Percentiles rank a stretch among this genome's conserved stretches.
Evolutionary conservation across 1,140 invertebrate species (phyloP).

Genomic region (Leptopilina boulardi): DNA sequence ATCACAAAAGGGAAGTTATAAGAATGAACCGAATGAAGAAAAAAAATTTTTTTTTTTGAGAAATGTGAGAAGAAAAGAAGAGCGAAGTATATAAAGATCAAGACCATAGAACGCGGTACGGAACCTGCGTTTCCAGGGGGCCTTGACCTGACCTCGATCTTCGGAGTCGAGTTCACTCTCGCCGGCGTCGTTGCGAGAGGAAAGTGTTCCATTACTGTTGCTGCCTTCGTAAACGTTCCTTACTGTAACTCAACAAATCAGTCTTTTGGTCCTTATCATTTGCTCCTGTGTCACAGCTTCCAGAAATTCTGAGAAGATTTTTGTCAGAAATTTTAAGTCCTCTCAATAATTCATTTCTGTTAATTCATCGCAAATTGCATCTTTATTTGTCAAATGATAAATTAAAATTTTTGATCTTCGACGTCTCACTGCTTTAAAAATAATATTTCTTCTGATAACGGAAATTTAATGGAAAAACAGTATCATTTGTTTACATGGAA

Average conservation of each 20-base stretch:
- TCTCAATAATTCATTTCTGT: no score
- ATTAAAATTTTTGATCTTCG: no score
- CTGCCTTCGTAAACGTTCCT: constrained; percentile 15
- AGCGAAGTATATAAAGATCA: constrained; percentile 43
- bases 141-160: constrained; percentile 77
- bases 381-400: no score
- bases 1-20: background rate
- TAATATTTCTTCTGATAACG: no score
- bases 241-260: constrained; percentile 39
- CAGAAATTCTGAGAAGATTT: constrained; percentile 35
- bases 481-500: no score
- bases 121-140: constrained; percentile 69
- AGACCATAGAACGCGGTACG: constrained; percentile 47
- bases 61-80: constrained; percentile 23
- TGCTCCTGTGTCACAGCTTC: constrained; percentile 17
- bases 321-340: no score
- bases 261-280: constrained; percentile 56
- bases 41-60: background rate
- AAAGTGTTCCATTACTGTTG: constrained; percentile 74
- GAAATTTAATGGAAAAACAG: no score
- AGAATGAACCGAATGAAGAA: constrained; percentile 26
- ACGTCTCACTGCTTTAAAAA: no score
- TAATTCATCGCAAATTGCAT: no score
- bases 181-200: constrained; percentile 70
- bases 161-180: constrained; percentile 74